Evolutionary conservation across 2,888 invertebrate species (phyloP).

Genomic region (Brachyopa scutellaris): DNA sequence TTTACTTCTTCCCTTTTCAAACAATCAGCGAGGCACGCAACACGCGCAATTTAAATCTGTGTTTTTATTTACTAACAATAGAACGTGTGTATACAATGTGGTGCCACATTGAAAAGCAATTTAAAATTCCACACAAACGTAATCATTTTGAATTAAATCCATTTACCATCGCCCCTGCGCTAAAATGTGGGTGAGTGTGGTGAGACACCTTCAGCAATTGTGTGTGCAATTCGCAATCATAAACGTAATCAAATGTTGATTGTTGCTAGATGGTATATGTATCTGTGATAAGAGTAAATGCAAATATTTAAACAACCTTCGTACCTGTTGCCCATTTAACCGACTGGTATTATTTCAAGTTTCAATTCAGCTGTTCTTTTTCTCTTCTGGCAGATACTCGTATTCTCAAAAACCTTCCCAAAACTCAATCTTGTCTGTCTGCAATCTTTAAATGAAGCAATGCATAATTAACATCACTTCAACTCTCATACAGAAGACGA

Average conservation of each 20-base stretch:
- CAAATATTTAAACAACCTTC: constrained; percentile 23
- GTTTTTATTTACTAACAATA: constrained; percentile 18
- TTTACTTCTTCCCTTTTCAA: too few relatives aligned
- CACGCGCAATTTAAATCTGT: not conserved
- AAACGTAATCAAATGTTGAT: constrained; percentile 25
- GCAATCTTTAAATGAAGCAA: constrained; percentile 60
- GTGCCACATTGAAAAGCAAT: constrained; percentile 16
- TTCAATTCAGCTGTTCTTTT: constrained; percentile 33
- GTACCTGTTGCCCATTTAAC: constrained; percentile 36
- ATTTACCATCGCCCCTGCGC: not conserved
- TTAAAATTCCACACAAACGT: constrained; percentile 4
- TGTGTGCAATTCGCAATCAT: constrained; percentile 2
- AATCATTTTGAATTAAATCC: constrained; percentile 7
- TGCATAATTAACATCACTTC: constrained; percentile 61
- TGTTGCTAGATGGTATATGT: constrained; percentile 7
- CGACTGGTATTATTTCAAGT: not conserved
- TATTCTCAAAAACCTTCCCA: constrained; percentile 16
- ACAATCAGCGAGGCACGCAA: not conserved
- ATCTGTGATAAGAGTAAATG: constrained; percentile 26
- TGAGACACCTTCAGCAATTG: not conserved
- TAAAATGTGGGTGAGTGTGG: not conserved
- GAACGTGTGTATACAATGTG: not conserved
- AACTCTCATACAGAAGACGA: constrained; percentile 22
- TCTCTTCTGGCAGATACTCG: not conserved
- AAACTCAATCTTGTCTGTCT: constrained; percentile 37